These are phyloP conservation scores for Heliconius charithonia DNA, from an alignment of 2,888 invertebrate genomes.

Conservation along the genomic window DNA sequence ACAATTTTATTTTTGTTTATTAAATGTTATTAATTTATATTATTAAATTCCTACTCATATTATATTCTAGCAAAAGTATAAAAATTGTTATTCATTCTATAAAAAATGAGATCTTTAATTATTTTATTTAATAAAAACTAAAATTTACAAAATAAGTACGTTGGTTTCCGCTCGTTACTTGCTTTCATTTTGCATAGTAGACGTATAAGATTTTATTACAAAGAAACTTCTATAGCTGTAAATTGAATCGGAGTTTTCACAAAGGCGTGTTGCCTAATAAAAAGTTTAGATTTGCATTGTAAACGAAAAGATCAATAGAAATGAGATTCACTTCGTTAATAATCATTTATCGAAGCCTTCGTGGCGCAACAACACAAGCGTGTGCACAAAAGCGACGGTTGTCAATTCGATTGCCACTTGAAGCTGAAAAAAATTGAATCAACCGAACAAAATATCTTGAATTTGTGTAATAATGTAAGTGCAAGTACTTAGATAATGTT, in stretches of 20 bases:
- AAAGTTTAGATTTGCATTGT: conserved; percentile 56
- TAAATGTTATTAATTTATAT: not conserved
- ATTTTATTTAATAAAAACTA: not conserved
- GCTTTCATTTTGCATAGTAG: conserved; percentile 70
- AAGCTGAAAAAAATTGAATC: too few relatives aligned
- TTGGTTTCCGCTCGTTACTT: conserved; percentile 48
- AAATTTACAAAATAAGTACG: conserved; percentile 55
- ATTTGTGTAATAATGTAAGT: too few relatives aligned
- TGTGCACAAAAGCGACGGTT: too few relatives aligned
- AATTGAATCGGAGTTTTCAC: conserved; percentile 59
- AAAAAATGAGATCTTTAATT: not conserved
- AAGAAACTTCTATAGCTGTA: conserved; percentile 57
- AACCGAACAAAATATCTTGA: too few relatives aligned
- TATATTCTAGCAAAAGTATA: not conserved
- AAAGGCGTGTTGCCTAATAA: conserved; percentile 57
- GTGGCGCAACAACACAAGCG: too few relatives aligned
- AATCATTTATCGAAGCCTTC: too few relatives aligned
- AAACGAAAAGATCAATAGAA: conserved; percentile 26
- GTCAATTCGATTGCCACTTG: too few relatives aligned
- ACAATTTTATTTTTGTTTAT: not conserved
- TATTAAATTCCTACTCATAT: not conserved
- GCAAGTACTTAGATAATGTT: too few relatives aligned
- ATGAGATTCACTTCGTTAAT: not conserved
- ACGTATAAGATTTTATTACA: conserved; percentile 72
- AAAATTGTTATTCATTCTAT: not conserved